Conservation (phyloP, 2,888 invertebrate genomes). For the Cosmia trapezina region DNA sequence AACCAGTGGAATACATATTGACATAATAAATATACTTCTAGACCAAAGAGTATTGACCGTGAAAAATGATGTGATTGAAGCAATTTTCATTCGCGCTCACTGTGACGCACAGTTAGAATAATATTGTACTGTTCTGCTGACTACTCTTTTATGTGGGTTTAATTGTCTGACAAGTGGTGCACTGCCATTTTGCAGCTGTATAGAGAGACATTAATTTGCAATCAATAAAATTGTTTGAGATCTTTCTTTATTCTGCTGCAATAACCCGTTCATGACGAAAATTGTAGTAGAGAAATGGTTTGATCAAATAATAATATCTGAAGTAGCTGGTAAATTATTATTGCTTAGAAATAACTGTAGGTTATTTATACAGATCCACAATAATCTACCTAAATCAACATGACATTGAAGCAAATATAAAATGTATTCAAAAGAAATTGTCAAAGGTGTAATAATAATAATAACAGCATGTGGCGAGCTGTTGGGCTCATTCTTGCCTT, state of each 20-base stretch:
- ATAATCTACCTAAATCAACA: not conserved
- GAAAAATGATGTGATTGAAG: conserved; percentile 67
- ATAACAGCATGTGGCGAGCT: no score
- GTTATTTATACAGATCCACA: not conserved
- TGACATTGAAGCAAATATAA: not conserved
- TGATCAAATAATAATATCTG: not conserved
- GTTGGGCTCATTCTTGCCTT: no score
- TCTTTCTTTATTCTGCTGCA: conserved; percentile 13
- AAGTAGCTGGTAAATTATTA: no score
- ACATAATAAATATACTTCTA: conserved; percentile 44
- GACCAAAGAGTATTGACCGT: conserved; percentile 63
- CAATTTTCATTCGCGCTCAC: conserved; percentile 70
- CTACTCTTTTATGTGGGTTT: conserved; percentile 63
- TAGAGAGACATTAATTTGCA: conserved; percentile 41
- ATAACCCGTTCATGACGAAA: conserved; percentile 17
- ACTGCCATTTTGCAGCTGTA: conserved; percentile 40
- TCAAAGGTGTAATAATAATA: no score
- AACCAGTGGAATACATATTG: conserved; percentile 44
- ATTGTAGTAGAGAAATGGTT: not conserved
- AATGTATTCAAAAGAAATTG: not conserved
- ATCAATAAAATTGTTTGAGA: conserved; percentile 47
- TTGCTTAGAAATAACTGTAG: not conserved
- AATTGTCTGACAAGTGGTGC: conserved; percentile 63
- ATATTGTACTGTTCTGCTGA: conserved; percentile 68
- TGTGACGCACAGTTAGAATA: conserved; percentile 73